phyloP scores from a whole-genome alignment of 2,113 vertebrate species.

The Xiphophorus couchianus region DNA sequence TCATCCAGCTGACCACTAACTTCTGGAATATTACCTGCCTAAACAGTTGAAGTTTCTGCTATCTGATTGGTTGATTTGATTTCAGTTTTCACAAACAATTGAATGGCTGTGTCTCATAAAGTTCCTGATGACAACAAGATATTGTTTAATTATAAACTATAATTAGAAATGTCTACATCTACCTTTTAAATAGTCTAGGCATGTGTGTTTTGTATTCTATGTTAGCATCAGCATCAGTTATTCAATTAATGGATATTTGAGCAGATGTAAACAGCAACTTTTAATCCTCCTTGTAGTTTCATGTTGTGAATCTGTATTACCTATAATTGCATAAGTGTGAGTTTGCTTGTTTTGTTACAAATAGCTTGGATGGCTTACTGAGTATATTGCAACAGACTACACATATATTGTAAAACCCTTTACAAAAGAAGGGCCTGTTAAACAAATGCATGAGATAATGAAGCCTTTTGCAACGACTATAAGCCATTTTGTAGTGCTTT shows the following conservation, averaged over 20 bases:
- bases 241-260: no score
- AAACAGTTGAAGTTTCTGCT: no score
- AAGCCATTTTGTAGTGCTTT: conserved; percentile 6
- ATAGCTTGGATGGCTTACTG: neutral
- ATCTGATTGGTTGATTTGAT: neutral
- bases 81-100: neutral
- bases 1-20: no score
- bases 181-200: no score
- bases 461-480: neutral
- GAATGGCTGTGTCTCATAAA: neutral
- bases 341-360: neutral
- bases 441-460: neutral
- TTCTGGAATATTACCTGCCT: no score
- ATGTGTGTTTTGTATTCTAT: neutral
- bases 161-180: neutral
- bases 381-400: neutral
- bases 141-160: neutral
- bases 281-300: neutral
- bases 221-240: no score
- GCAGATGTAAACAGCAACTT: neutral
- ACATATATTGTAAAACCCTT: neutral
- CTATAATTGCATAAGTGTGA: neutral
- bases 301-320: neutral
- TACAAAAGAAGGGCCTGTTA: neutral
- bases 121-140: neutral